Evolutionary conservation across 2,113 vertebrate species (phyloP), one percentile per base, ranked within the genome.

Genomic region (Cyrtonyx montezumae): DNA sequence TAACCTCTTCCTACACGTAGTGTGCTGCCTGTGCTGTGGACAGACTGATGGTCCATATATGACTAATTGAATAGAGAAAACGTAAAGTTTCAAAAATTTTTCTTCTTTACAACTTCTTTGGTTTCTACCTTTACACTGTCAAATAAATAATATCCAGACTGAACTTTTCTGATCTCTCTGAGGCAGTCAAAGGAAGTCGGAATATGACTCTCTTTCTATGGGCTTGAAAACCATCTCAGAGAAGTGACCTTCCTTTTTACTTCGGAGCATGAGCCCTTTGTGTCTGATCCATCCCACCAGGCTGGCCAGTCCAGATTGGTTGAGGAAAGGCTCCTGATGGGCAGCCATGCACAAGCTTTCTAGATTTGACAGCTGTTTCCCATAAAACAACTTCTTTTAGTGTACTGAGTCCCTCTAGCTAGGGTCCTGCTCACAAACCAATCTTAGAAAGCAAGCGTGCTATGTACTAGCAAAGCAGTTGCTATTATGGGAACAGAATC

Each of bases 1-100:
- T 79, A 87, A 84, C 79, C 46, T 91, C 82, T 83, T 95, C 83
- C 76, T 78, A 78, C 4, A 0, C 78, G 37, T 62, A 78, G 34
- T 75, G 51, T 30, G 40, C 30, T 70, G 61, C 51, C 75, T 91
- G 51, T 63, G 90, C 91, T 90, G 84, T 94, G 85, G 68, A 55
- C 28, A 63, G 68, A 80, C 30, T 83, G 42, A 49, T 90, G n/a
- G n/a, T 63, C 28, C 26, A 68, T 34, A 70, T 88, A 69, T 49
- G 62, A 61, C 19, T 85, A 70, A 84, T 89, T 70, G 77, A 45
- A 69, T 25, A 68, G 28, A 74, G 28, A 63, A 79, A 59, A 91
- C 17, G 4, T 6, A 36, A 70, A 3, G 5, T 83, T 85, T 46
- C 32, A 8, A 36, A 70, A 15, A 85, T 79, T 77, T 79, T 82